Evolutionary conservation across 2,888 invertebrate species (phyloP), one percentile per base, ranked within the genome.

Genomic region (Hirtodrosophila cameraria): DNA sequence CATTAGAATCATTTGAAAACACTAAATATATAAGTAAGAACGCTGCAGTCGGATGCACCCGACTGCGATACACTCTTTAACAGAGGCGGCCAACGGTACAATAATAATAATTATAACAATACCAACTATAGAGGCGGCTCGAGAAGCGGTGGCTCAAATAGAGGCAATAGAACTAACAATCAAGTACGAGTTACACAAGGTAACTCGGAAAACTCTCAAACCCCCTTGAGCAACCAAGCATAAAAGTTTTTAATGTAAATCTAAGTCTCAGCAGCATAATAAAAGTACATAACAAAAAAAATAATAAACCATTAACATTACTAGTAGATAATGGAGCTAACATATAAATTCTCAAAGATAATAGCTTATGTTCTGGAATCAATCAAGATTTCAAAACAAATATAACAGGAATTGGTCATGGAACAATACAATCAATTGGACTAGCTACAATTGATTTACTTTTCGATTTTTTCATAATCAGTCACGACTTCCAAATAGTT

Each of bases 401-500:
- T n/a, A n/a, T n/a, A n/a, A n/a, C n/a, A n/a, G n/a, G n/a, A n/a
- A n/a, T n/a, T n/a, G n/a, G n/a, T n/a, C n/a, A n/a, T n/a, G n/a
- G n/a, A n/a, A n/a, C n/a, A n/a, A n/a, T n/a, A n/a, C n/a, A n/a
- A n/a, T n/a, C n/a, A n/a, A n/a, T n/a, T n/a, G n/a, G n/a, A n/a
- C n/a, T n/a, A n/a, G n/a, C n/a, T n/a, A n/a, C n/a, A n/a, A n/a
- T n/a, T n/a, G n/a, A n/a, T n/a, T n/a, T n/a, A n/a, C n/a, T n/a
- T n/a, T n/a, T n/a, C n/a, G n/a, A n/a, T n/a, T n/a, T n/a, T n/a
- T n/a, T n/a, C n/a, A n/a, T n/a, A n/a, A n/a, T n/a, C n/a, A n/a
- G n/a, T n/a, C n/a, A n/a, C n/a, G 20, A 48, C 18, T 58, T 58
- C 20, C 49, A 58, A 30, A 38, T 48, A 46, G 55, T 49, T 8